Evolutionary conservation across 1,140 invertebrate species (phyloP).

Genomic region (Ceratina calcarata): DNA sequence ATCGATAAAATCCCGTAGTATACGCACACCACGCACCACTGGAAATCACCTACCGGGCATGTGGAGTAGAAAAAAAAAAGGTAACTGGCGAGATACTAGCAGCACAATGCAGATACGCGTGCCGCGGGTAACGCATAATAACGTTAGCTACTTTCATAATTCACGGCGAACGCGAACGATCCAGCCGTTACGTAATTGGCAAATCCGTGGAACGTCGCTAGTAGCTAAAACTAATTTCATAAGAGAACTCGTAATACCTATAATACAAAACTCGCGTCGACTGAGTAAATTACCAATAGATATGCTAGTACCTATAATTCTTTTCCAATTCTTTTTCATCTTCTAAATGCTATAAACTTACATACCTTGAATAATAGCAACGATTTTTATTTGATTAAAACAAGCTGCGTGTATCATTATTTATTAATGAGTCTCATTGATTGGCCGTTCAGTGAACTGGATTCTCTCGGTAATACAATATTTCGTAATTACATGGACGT

Average conservation of each 20-base stretch:
- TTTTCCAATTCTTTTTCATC: too few species aligned
- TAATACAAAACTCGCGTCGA: not conserved
- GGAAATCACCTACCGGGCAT: conserved; percentile 49
- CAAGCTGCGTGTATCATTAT: too few species aligned
- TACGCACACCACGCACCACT: not conserved
- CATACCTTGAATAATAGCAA: too few species aligned
- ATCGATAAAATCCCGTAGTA: not conserved
- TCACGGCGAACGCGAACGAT: conserved; percentile 50
- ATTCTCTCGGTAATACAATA: not conserved
- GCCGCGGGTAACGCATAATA: conserved; percentile 41
- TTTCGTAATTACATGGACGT: not conserved
- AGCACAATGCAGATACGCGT: conserved; percentile 42
- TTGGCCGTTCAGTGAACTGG: not conserved
- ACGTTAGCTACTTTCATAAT: conserved; percentile 58
- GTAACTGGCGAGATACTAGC: conserved; percentile 22
- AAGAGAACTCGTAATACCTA: not conserved
- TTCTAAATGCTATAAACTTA: too few species aligned
- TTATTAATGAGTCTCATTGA: conserved; percentile 30
- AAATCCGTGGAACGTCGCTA: conserved; percentile 33
- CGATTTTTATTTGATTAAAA: too few species aligned
- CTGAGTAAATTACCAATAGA: too few species aligned
- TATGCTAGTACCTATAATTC: too few species aligned
- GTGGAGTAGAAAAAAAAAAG: conserved; percentile 35
- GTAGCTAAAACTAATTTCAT: not conserved
- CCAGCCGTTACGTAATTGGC: conserved; percentile 41